Evolutionary conservation across 2,888 invertebrate genomes (phyloP).

Genomic region (Euproctis similis): DNA sequence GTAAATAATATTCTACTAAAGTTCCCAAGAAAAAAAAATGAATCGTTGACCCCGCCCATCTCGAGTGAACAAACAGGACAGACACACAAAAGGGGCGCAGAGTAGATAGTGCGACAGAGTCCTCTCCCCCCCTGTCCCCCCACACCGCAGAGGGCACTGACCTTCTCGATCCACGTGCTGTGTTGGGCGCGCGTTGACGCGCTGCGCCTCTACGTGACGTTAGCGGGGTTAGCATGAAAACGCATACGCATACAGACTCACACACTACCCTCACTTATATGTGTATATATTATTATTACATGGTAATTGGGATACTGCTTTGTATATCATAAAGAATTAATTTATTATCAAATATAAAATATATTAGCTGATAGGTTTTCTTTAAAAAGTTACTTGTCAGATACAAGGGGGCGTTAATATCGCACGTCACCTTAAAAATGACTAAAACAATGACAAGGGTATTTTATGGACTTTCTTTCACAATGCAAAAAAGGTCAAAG

Average conservation of each 20-base stretch:
- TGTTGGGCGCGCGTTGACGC: conserved; percentile 67
- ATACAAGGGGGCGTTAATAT: too few relatives aligned
- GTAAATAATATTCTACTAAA: too few relatives aligned
- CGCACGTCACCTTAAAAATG: too few relatives aligned
- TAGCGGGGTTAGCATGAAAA: conserved; percentile 76
- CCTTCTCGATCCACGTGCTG: conserved; percentile 94
- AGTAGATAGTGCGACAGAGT: conserved; percentile 6
- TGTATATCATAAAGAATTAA: conserved; percentile 11
- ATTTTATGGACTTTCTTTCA: too few relatives aligned
- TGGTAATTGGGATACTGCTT: conserved; percentile 16
- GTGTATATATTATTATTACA: conserved; percentile 23
- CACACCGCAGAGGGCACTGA: conserved; percentile 56
- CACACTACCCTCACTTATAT: conserved; percentile 34
- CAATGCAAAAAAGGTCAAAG: too few relatives aligned
- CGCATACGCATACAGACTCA: conserved; percentile 68
- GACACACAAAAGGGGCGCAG: conserved; percentile 16
- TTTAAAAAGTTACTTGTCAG: too few relatives aligned
- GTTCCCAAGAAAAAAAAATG: not conserved
- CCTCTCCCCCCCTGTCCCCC: conserved; percentile 16
- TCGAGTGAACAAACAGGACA: conserved; percentile 5
- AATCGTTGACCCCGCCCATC: conserved; percentile 4
- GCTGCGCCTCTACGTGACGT: conserved; percentile 70
- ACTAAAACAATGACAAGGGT: too few relatives aligned
- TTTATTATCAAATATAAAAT: too few relatives aligned
- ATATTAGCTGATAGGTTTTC: too few relatives aligned